Percentiles rank a stretch among this genome's conserved stretches.
Conservation (phyloP, 2,797 vertebrate genomes). For the Siniperca obscura region DNA sequence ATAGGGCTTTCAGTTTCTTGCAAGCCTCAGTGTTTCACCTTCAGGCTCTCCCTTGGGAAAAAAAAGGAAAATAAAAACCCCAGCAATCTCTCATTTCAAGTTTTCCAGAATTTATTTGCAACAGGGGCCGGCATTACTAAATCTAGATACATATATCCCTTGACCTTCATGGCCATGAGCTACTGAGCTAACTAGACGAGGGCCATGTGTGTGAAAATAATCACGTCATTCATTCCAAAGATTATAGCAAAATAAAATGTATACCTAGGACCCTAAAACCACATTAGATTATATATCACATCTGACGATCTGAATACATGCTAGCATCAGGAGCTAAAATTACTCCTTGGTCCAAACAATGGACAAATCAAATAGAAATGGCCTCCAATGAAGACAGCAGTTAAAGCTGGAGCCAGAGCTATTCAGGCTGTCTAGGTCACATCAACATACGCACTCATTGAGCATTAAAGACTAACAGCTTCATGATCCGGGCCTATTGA, state of each 20-base stretch:
- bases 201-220: neutral
- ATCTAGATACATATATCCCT: slow-evolving; percentile 1
- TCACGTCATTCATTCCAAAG: neutral
- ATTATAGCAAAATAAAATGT: neutral
- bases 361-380: slow-evolving; percentile 40
- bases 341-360: slow-evolving; percentile 20
- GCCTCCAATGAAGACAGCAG: slow-evolving; percentile 28
- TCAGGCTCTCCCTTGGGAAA: slow-evolving; percentile 62
- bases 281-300: neutral
- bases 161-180: slow-evolving; percentile 38
- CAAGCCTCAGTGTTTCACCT: slow-evolving; percentile 72
- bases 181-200: neutral
- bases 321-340: slow-evolving; percentile 16
- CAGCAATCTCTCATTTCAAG: slow-evolving; percentile 40
- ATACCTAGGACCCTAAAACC: neutral
- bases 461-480: slow-evolving; percentile 50
- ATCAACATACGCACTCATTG: slow-evolving; percentile 43
- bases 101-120: slow-evolving; percentile 59
- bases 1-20: slow-evolving; percentile 84
- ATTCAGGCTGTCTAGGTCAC: slow-evolving; percentile 27
- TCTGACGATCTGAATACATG: slow-evolving; percentile 18
- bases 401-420: slow-evolving; percentile 41
- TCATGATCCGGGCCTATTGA: slow-evolving; percentile 20
- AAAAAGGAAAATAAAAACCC: neutral
- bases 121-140: neutral